Base-by-base conservation (phyloP, 2,888 invertebrate genomes). In the Tachina lurida region DNA sequence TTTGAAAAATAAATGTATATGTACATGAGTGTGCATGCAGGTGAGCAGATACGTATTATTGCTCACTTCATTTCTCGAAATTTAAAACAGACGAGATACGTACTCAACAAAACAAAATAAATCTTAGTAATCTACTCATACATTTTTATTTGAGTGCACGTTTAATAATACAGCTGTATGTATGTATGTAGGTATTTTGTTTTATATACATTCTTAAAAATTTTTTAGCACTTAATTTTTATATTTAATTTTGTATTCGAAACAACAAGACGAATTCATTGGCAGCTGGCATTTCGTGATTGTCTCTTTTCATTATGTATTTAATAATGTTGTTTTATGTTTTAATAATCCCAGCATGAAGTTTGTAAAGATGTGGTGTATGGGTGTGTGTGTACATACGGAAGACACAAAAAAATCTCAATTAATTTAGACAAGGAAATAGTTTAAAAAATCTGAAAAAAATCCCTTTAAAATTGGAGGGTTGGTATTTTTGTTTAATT, bases 91-190 rank as follows among this genome's bases (percentile, higher is more conserved):
- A 68, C n/a, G 49, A 45, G 7, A 43, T 22, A 22, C 17, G 19
- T 52, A 17, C 17, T 49, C 43, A 45, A 39, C n/a, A 56, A 70
- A 43, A 56, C 49, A 19, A 31, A 43, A 63, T 41, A 13, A 54
- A 39, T 65, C 63, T 56, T 58, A 63, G 54, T 68, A 68, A 81
- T 75, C 60, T 39, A 41, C 8, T 54, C n/a, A 9, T n/a, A 47
- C 31, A 63, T 81, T 84, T 54, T 68, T 77, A 68, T 77, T 68
- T 77, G 77, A 84, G 41, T 81, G 81, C 81, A 62, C 73, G 31
- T 81, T 77, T 84, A 77, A 81, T 77, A 77, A 71, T 54, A 62
- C 45, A 76, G 56, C n/a, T n/a, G n/a, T n/a, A 84, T 76, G 76
- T 62, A 71, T 54, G 15, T 73, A 19, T 31, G n/a, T 43, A 19